Evolutionary conservation across 2,888 invertebrate species (phyloP).

Genomic region (Lathronympha strigana): DNA sequence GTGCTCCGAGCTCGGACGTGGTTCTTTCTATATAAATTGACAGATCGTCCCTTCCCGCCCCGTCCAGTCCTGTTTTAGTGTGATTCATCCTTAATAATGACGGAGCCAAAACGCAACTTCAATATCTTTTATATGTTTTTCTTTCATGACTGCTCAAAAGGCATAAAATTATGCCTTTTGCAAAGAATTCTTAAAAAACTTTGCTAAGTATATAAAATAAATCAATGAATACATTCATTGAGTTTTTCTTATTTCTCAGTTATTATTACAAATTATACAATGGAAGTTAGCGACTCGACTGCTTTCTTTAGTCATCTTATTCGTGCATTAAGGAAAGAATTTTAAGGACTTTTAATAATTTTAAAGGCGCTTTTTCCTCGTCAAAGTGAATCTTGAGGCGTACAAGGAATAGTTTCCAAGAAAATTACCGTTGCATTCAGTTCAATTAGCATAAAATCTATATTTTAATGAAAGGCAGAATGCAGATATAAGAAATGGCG

Average conservation of each 20-base stretch:
- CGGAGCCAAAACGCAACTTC: too few species aligned
- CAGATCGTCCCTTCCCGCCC: too few species aligned
- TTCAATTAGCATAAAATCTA: slow-evolving; percentile 27
- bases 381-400: slow-evolving; percentile 27
- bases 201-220: slow-evolving; percentile 10
- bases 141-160: too few species aligned
- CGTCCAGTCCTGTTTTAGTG: too few species aligned
- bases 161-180: too few species aligned
- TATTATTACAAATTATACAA: not conserved
- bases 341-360: slow-evolving; percentile 42
- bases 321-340: slow-evolving; percentile 38
- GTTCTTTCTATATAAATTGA: too few species aligned
- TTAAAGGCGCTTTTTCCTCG: slow-evolving; percentile 36
- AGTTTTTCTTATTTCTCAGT: not conserved
- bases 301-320: slow-evolving; percentile 28
- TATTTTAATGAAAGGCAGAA: slow-evolving; percentile 15
- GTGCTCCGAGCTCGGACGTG: too few species aligned
- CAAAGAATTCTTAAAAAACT: too few species aligned
- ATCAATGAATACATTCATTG: not conserved
- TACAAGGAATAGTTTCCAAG: slow-evolving; percentile 14
- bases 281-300: slow-evolving; percentile 15
- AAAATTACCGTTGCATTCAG: slow-evolving; percentile 17
- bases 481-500: too few species aligned
- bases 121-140: too few species aligned
- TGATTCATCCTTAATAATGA: too few species aligned